Conservation (phyloP, 2,797 vertebrate species). For the Hylomyscus alleni region DNA sequence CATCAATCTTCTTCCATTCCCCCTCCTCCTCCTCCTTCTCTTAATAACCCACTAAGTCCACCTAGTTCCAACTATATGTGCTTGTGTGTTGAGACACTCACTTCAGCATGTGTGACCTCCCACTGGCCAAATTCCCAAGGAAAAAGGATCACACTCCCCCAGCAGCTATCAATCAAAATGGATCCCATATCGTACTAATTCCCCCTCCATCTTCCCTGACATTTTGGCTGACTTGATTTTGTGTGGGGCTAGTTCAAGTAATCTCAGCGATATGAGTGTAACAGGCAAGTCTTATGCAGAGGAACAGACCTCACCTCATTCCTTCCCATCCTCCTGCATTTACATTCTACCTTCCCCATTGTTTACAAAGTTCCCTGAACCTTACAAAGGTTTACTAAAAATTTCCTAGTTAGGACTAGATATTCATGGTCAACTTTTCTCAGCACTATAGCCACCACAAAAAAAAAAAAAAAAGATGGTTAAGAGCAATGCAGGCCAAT, state of each 20-base stretch:
- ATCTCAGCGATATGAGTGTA: background rate
- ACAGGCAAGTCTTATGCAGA: rapidly evolving
- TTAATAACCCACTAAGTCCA: too few species aligned
- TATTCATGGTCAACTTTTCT: background rate
- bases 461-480: background rate
- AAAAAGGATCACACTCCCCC: background rate
- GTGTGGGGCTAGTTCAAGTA: background rate
- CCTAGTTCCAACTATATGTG: too few species aligned
- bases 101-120: background rate
- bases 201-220: background rate
- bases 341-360: background rate
- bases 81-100: too few species aligned
- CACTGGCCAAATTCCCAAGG: background rate
- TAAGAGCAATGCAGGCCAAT: background rate
- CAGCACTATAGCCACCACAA: background rate
- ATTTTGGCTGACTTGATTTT: background rate
- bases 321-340: background rate
- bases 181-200: background rate
- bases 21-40: background rate
- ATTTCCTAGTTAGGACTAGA: background rate
- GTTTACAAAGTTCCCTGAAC: background rate
- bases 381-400: background rate
- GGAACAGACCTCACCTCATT: background rate
- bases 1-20: background rate
- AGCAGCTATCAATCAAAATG: background rate